phyloP scores from a whole-genome alignment of 2,113 vertebrate genomes.

The Motacilla alba region DNA sequence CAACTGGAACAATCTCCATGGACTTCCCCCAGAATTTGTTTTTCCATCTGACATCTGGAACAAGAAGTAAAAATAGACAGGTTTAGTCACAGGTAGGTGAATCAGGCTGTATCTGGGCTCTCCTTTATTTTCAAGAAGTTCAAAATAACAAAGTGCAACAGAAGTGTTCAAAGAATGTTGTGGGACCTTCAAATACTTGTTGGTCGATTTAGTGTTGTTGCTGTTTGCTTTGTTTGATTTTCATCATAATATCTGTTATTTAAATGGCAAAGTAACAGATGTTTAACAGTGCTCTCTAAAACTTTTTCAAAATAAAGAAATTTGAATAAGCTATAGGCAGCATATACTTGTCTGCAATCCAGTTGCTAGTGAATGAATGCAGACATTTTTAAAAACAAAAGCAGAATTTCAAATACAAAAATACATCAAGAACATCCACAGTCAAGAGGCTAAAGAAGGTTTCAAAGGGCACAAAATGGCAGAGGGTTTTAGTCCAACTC shows the following conservation, averaged over 20 bases:
- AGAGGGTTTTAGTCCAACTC: background rate
- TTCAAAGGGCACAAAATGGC: background rate
- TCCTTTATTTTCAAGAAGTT: background rate
- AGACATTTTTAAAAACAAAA: background rate
- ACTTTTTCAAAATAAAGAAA: background rate
- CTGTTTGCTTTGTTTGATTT: background rate
- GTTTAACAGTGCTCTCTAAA: background rate
- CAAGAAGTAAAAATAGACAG: background rate
- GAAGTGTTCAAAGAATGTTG: background rate
- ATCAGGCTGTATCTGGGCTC: background rate
- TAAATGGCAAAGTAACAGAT: background rate
- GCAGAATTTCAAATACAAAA: background rate
- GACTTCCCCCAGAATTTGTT: slow-evolving; percentile 99
- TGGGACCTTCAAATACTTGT: background rate
- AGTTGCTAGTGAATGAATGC: background rate
- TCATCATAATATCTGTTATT: background rate
- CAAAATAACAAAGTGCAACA: background rate
- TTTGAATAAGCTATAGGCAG: background rate
- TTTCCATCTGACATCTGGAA: slow-evolving; percentile 96
- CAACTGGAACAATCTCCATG: slow-evolving; percentile 97
- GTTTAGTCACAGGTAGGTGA: background rate
- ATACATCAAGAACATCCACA: background rate
- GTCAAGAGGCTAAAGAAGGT: background rate
- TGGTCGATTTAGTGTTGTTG: background rate
- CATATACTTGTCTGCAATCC: background rate